Evolutionary conservation across 2,888 invertebrate species (phyloP), one percentile per base, ranked within the genome.

Genomic region (Morpho deidamia): DNA sequence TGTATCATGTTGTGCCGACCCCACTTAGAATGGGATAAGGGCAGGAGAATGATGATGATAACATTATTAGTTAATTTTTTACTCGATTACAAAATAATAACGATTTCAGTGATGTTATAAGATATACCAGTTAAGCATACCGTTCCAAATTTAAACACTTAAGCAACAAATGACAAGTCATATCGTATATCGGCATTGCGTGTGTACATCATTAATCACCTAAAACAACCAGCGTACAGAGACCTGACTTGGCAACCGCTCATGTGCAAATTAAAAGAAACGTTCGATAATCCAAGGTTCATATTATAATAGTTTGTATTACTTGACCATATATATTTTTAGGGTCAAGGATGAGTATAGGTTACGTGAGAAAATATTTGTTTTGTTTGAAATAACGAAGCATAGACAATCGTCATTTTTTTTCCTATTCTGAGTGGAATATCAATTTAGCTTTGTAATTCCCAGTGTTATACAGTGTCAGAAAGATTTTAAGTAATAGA

Each of bases 331-430:
- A 63, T 23, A 23, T 23, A n/a, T 60, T 63, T 68, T 71, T 81
- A 79, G 74, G 78, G 83, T 81, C 85, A 84, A 83, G 82, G 81
- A 76, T 80, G 72, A 65, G 66, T 59, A 53, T 53, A 57, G 61
- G 57, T 59, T 60, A 60, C 63, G 65, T 64, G 63, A 60, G 59
- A 62, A 60, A 44, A 51, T 59, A 59, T 61, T 62, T 60, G 56
- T 59, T 57, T 53, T 55, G 56, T 55, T 55, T 50, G 38, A 34
- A 54, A 54, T 52, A 56, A 59, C 59, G 59, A 44, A 47, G 58
- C 44, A 51, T 52, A 2, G 23, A 23, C 23, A 23, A 46, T 46
- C 40, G 48, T 48, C 34, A 33, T 40, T 53, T 51, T 51, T 41
- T 51, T 59, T n/a, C n/a, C 53, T 59, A 56, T 52, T 52, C 55